Evolutionary conservation across 2,797 vertebrate species (phyloP), one percentile per base, ranked within the genome.

Genomic region (Helostoma temminkii): DNA sequence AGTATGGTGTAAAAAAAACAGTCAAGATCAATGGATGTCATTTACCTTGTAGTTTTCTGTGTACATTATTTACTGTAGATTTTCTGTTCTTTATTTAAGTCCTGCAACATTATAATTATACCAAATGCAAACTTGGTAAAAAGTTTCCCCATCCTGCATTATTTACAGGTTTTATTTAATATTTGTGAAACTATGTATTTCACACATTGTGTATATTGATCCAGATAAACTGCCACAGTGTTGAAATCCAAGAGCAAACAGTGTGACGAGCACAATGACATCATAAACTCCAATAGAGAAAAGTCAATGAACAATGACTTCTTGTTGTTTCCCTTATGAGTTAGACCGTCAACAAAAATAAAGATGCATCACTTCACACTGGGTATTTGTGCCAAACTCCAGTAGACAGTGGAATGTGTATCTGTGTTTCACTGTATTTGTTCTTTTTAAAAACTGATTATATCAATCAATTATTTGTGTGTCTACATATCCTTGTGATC

Each of bases 141-240:
- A 22, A 2, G 8, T 37, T 69, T 66, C 14, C 24, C 55, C 15
- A 36, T 55, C 67, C 30, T 54, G 16, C 26, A 28, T 56, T 43
- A 48, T 47, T 62, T 39, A 71, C 30, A 26, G 1, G 45, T 30
- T 71, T 62, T 47, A 11, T 50, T 65, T 42, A 36, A 45, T 49
- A 53, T 18, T 9, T 37, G 5, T 16, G 6, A 63, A 52, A 62
- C 32, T 22, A 26, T n/a, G n/a, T n/a, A n/a, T 59, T 67, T 67
- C 18, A 39, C 47, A 68, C n/a, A 48, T 32, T 34, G 22, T 42
- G 37, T 48, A 24, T 57, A 56, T 54, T 56, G 47, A 81, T 42
- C 18, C 39, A 41, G 39, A 2, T 41, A n/a, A 11, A 11, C 34
- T 11, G 6, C 18, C 9, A 41, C 39, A 41, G 39, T 6, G 18